Evolutionary conservation across 2,113 vertebrate species (phyloP).

Genomic region (Hystrix cristata): DNA sequence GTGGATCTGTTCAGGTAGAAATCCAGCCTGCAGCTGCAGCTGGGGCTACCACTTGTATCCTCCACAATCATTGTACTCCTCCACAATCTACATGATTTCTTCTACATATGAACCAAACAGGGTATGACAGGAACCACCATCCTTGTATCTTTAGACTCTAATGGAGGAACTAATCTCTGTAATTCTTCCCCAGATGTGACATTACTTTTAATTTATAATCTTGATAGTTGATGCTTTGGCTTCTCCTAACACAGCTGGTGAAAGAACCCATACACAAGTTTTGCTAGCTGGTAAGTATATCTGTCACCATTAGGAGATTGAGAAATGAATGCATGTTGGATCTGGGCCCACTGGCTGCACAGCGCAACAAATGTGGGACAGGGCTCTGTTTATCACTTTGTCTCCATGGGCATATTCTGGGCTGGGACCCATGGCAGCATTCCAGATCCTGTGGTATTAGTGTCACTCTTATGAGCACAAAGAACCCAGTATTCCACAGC

Average conservation of each 20-base stretch:
- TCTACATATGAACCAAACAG: not conserved
- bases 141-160: not conserved
- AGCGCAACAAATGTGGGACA: not conserved
- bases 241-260: not conserved
- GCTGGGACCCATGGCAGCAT: not conserved
- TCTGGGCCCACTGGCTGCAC: not conserved
- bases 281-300: not conserved
- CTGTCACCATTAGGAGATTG: not conserved
- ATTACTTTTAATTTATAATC: not conserved
- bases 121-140: not conserved
- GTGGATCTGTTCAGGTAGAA: not conserved
- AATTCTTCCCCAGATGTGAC: not conserved
- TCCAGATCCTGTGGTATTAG: not conserved
- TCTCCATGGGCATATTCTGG: not conserved
- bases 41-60: not conserved
- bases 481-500: not conserved
- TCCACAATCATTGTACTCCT: not conserved
- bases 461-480: not conserved
- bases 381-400: not conserved
- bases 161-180: not conserved
- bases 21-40: not conserved
- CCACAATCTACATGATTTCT: not conserved
- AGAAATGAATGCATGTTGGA: not conserved
- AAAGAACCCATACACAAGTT: not conserved
- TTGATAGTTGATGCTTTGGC: not conserved